Evolutionary conservation across 2,113 vertebrate species (phyloP), one percentile per base, ranked within the genome.

Genomic region (Odobenus rosmarus): DNA sequence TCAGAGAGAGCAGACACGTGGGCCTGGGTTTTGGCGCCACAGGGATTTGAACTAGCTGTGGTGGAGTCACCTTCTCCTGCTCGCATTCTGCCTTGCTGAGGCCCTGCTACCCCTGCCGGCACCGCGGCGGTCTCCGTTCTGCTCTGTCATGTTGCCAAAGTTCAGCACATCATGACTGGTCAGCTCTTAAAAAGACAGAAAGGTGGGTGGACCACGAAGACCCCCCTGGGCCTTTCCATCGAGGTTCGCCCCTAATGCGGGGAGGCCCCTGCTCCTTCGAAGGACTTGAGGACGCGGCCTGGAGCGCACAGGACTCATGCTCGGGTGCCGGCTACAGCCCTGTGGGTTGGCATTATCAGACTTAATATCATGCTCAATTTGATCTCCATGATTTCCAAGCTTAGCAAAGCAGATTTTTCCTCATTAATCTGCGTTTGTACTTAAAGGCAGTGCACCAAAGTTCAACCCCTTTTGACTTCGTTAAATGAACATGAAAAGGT

Each of bases 391-490:
- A 71, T 97, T 91, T 90, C 92, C 42, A 76, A 92, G 80, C 87
- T 93, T 81, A 98, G 94, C 92, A 64, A 89, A 97, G 87, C 83
- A 94, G 80, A 90, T 90, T 96, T 92, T 92, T 62, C 80, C 87
- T 96, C 80, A 96, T 98, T 96, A 71, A 96, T 98, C 94, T 96
- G 80, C 83, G 96, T 84, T 97, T 95, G 53, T 83, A 81, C 69
- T 85, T 96, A 95, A 84, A 96, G 80, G 77, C 46, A 69, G 62
- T 21, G 42, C 36, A 46, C 28, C 19, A 5, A 90, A 90, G 90
- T 80, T 55, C 95, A 95, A 39, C 79, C 80, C 79, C 76, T 90
- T 90, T 79, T 87, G 53, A 86, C 79, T 97, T 87, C 57, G 82
- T 55, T 64, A 83, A 93, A 59, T 76, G 89, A 97, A 84, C 79